Conservation (phyloP, 2,888 invertebrate species). For the Cosmorhoe ocellata region DNA sequence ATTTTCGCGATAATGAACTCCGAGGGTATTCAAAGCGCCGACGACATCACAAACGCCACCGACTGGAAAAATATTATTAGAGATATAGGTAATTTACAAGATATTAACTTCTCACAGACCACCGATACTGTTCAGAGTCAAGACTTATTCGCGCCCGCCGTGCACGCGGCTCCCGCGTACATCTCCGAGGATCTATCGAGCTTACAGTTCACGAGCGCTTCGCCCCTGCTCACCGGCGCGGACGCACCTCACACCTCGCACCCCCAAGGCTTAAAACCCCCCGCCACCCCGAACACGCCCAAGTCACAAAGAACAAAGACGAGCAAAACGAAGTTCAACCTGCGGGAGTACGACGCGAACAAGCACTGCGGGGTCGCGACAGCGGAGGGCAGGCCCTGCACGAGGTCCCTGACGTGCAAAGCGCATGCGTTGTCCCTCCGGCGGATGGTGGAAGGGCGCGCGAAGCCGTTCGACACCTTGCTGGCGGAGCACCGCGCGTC, state of each 20-base stretch:
- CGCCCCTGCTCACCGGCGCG: conserved; percentile 44
- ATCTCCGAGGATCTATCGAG: conserved; percentile 60
- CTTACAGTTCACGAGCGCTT: conserved; percentile 65
- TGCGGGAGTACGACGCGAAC: conserved; percentile 90
- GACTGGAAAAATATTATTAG: conserved; percentile 79
- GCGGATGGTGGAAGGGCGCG: conserved; percentile 86
- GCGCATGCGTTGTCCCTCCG: conserved; percentile 86
- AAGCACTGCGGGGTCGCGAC: conserved; percentile 91
- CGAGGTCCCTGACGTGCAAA: conserved; percentile 89
- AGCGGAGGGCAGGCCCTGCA: conserved; percentile 88
- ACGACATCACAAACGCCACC: conserved; percentile 72
- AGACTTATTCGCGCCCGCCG: conserved; percentile 57
- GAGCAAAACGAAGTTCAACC: conserved; percentile 72
- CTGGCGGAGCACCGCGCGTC: conserved; percentile 88
- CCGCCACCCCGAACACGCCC: conserved; percentile 46
- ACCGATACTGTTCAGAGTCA: conserved; percentile 56
- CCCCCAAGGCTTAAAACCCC: conserved; percentile 39
- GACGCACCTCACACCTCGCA: conserved; percentile 32
- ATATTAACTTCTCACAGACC: conserved; percentile 70
- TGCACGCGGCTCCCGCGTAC: conserved; percentile 56
- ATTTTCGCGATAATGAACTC: conserved; percentile 79
- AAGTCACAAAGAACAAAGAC: conserved; percentile 52
- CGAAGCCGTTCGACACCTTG: conserved; percentile 88
- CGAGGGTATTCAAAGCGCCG: conserved; percentile 77
- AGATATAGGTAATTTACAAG: conserved; percentile 76